Evolutionary conservation across 2,797 vertebrate genomes (phyloP).

Genomic region (Liparis tanakae): DNA sequence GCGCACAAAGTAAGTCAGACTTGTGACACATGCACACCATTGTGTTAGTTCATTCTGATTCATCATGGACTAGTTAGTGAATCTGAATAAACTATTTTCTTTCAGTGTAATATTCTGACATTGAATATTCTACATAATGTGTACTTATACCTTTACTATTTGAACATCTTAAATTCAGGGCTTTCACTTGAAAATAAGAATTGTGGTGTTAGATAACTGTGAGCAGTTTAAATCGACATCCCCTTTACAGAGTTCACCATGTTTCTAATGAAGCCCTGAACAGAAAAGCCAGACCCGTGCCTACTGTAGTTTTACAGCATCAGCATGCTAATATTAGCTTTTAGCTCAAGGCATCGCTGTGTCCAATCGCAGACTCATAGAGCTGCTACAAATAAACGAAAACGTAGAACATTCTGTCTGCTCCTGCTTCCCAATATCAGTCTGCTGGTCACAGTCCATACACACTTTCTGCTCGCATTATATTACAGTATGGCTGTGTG

Average conservation of each 20-base stretch:
- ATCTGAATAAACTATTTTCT: too few relatives aligned
- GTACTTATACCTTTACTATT: too few relatives aligned
- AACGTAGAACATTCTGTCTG: background rate
- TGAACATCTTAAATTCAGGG: too few relatives aligned
- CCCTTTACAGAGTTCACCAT: too few relatives aligned
- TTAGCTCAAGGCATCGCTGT: background rate
- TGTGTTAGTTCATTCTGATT: background rate
- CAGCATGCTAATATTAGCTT: background rate
- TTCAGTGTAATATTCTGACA: too few relatives aligned
- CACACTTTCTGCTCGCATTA: background rate
- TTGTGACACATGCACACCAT: background rate
- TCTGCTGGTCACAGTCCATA: background rate
- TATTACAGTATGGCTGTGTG: slow-evolving; percentile 1
- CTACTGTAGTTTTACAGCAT: background rate
- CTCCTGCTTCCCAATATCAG: background rate
- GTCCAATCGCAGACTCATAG: background rate
- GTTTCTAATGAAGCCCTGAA: too few relatives aligned
- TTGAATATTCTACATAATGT: too few relatives aligned
- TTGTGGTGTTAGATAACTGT: too few relatives aligned
- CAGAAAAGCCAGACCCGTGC: too few relatives aligned
- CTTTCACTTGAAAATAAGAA: too few relatives aligned
- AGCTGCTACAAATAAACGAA: background rate
- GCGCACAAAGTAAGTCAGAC: too few relatives aligned
- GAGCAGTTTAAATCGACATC: too few relatives aligned
- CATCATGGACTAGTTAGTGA: background rate